phyloP scores from a whole-genome alignment of 2,113 vertebrate species.

The Melierax canorus region DNA sequence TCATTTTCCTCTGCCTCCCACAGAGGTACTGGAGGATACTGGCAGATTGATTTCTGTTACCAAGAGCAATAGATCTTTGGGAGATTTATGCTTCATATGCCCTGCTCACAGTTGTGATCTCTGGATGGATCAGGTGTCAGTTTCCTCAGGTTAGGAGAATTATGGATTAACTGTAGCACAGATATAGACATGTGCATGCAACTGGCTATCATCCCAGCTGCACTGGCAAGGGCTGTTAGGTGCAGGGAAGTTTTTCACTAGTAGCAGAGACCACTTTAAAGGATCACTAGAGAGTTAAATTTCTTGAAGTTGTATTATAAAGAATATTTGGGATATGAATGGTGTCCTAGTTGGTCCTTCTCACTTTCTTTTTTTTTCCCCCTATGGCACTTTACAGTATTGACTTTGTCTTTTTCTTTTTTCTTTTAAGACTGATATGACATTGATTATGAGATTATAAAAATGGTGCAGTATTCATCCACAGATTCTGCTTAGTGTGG shows the following conservation, averaged over 20 bases:
- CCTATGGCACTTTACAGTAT: accelerated
- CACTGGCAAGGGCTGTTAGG: not conserved
- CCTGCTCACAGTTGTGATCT: not conserved
- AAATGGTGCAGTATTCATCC: not conserved
- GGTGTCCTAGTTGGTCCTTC: not conserved
- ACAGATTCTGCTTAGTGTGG: not conserved
- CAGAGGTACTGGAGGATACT: not conserved
- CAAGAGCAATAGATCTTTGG: not conserved
- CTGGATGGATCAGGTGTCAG: not conserved
- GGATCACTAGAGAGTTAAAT: not conserved
- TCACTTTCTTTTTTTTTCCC: too few relatives aligned
- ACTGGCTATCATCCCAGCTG: accelerated
- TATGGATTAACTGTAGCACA: not conserved
- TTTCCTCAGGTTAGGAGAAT: not conserved
- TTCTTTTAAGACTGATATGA: not conserved
- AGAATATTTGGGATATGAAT: not conserved
- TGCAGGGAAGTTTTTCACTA: not conserved
- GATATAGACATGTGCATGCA: not conserved
- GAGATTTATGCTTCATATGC: not conserved
- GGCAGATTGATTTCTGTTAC: not conserved
- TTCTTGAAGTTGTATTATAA: not conserved
- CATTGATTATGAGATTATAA: not conserved
- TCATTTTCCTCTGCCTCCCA: not conserved
- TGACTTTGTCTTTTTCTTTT: not conserved
- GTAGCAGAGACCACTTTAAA: not conserved